phyloP scores from a whole-genome alignment of 2,797 vertebrate species.

The Etheostoma perlongum region DNA sequence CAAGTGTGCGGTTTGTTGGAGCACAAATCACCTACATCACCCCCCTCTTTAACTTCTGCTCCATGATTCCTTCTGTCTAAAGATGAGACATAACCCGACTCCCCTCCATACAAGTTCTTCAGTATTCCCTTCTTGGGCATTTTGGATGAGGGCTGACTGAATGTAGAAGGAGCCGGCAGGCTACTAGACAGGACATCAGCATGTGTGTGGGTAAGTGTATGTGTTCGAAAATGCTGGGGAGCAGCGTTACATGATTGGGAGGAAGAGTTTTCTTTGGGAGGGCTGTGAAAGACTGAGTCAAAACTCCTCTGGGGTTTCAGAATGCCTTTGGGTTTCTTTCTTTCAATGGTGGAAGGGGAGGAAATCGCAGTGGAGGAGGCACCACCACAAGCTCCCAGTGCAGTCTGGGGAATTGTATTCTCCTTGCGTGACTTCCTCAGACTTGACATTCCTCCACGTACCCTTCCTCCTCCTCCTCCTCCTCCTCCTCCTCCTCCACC shows the following conservation, averaged over 20 bases:
- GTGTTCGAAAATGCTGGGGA: constrained; percentile 47
- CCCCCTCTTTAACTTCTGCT: constrained; percentile 43
- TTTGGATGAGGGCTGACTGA: constrained; percentile 81
- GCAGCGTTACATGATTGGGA: constrained; percentile 43
- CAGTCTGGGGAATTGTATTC: constrained; percentile 81
- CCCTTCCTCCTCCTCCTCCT: constrained; percentile 46
- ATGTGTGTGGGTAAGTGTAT: constrained; percentile 36
- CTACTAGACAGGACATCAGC: constrained; percentile 49
- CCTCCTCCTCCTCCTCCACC: constrained; percentile 36
- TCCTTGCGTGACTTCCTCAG: constrained; percentile 87
- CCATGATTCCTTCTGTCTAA: constrained; percentile 69
- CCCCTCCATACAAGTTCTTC: constrained; percentile 85
- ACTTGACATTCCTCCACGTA: constrained; percentile 63
- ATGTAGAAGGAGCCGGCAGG: constrained; percentile 57
- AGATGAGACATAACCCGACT: constrained; percentile 80
- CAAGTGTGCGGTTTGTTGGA: constrained; percentile 38
- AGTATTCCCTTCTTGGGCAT: constrained; percentile 90
- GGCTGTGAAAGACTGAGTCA: constrained; percentile 76
- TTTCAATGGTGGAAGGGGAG: constrained; percentile 57
- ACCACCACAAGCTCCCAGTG: constrained; percentile 51
- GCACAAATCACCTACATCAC: constrained; percentile 25
- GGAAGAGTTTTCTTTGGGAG: constrained; percentile 55
- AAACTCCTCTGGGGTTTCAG: constrained; percentile 86
- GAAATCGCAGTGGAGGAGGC: constrained; percentile 36
- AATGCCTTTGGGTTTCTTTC: constrained; percentile 86